Evolutionary conservation across 2,113 vertebrate species (phyloP).

Genomic region (Setophaga coronata): DNA sequence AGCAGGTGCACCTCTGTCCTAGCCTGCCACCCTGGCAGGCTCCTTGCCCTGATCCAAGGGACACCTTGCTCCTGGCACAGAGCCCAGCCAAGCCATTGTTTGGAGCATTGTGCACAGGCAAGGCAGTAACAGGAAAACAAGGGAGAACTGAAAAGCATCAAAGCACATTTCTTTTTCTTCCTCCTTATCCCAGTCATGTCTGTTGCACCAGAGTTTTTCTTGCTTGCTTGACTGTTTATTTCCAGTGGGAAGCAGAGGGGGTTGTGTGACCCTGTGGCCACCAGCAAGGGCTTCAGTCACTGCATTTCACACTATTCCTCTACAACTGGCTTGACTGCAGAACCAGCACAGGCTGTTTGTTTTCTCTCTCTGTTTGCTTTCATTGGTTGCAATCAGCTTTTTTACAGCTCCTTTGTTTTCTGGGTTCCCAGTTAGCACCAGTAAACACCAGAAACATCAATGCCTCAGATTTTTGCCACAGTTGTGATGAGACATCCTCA

Average conservation of each 20-base stretch:
- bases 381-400: not conserved
- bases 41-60: not conserved
- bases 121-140: not conserved
- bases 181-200: not conserved
- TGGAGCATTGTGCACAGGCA: not conserved
- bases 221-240: not conserved
- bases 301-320: not conserved
- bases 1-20: not conserved
- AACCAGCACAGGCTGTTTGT: not conserved
- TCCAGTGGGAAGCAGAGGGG: not conserved
- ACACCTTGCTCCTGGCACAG: not conserved
- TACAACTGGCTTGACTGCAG: not conserved
- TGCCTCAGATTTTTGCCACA: not conserved
- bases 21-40: not conserved
- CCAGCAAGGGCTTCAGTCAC: not conserved
- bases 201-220: not conserved
- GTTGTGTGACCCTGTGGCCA: not conserved
- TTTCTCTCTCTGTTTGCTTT: not conserved
- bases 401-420: not conserved
- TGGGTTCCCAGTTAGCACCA: not conserved
- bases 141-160: fast-evolving
- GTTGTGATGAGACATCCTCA: not conserved
- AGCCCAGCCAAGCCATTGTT: fast-evolving
- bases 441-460: not conserved
- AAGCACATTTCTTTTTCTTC: not conserved